These are phyloP conservation scores for Pogonocichla stellata DNA, from an alignment of 2,113 vertebrate genomes.

Conservation along the genomic window DNA sequence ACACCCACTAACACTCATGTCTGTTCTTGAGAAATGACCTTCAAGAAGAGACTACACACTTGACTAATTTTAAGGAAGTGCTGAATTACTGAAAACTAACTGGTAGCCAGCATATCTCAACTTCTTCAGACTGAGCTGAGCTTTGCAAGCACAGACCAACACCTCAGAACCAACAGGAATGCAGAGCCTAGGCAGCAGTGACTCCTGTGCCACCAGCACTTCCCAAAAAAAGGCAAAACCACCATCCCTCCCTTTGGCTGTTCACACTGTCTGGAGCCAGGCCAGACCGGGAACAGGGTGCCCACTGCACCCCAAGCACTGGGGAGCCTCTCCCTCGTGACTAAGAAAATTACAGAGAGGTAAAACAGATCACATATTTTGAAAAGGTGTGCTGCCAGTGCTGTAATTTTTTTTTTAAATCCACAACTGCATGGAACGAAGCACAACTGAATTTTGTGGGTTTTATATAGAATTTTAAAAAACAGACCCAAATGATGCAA, in stretches of 20 bases:
- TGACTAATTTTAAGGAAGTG: slow-evolving; percentile 71
- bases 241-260: neutral
- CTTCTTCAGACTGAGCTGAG: neutral
- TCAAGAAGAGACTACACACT: slow-evolving; percentile 45
- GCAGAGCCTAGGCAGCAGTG: neutral
- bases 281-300: neutral
- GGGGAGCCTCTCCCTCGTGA: neutral
- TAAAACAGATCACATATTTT: neutral
- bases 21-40: slow-evolving; percentile 30
- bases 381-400: neutral
- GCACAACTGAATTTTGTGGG: neutral
- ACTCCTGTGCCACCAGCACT: neutral
- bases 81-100: slow-evolving; percentile 33
- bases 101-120: neutral
- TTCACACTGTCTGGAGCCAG: neutral
- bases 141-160: neutral
- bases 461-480: neutral
- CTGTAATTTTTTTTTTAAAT: neutral
- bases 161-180: neutral
- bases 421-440: neutral
- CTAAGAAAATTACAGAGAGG: neutral
- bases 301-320: neutral
- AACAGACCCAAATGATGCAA: neutral
- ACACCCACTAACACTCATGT: neutral
- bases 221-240: neutral